phyloP scores from a whole-genome alignment of 2,888 invertebrate species.

The Pocota personata region DNA sequence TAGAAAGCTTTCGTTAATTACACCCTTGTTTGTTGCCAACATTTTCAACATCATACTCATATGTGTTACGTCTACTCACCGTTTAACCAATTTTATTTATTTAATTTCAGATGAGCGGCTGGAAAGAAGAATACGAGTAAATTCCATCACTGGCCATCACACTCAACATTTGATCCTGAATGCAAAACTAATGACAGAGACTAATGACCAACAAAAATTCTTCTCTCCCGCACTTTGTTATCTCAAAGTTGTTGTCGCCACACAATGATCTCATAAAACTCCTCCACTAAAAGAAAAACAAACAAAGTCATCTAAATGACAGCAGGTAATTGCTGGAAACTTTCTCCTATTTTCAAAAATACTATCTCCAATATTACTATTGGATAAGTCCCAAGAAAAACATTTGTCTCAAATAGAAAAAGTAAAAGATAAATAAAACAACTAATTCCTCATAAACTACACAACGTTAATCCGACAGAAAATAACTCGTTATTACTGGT shows the following conservation, averaged over 20 bases:
- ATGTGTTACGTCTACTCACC: no score
- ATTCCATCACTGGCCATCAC: neutral
- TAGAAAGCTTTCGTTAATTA: neutral
- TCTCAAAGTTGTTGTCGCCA: slow-evolving; percentile 36
- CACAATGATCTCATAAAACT: slow-evolving; percentile 66
- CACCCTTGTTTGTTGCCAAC: neutral
- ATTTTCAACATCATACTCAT: neutral
- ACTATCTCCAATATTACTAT: slow-evolving; percentile 32
- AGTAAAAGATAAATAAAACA: slow-evolving; percentile 42
- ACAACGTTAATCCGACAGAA: slow-evolving; percentile 35
- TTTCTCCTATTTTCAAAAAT: slow-evolving; percentile 23
- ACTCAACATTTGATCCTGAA: slow-evolving; percentile 5
- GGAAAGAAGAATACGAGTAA: slow-evolving; percentile 79
- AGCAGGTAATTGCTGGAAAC: slow-evolving; percentile 48
- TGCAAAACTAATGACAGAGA: neutral
- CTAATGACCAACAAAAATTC: slow-evolving; percentile 10
- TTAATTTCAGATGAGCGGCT: slow-evolving; percentile 77
- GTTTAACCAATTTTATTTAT: neutral
- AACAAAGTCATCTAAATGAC: slow-evolving; percentile 23
- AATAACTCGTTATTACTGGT: slow-evolving; percentile 61
- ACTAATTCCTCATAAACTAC: slow-evolving; percentile 65
- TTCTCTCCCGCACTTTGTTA: slow-evolving; percentile 17
- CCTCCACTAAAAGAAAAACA: slow-evolving; percentile 20
- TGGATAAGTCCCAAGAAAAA: slow-evolving; percentile 50
- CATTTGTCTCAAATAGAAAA: slow-evolving; percentile 29